Percentiles rank a stretch among this genome's conserved stretches.
Evolutionary conservation across 1,140 invertebrate genomes (phyloP).

Genomic region (Zelostemma sp.): DNA sequence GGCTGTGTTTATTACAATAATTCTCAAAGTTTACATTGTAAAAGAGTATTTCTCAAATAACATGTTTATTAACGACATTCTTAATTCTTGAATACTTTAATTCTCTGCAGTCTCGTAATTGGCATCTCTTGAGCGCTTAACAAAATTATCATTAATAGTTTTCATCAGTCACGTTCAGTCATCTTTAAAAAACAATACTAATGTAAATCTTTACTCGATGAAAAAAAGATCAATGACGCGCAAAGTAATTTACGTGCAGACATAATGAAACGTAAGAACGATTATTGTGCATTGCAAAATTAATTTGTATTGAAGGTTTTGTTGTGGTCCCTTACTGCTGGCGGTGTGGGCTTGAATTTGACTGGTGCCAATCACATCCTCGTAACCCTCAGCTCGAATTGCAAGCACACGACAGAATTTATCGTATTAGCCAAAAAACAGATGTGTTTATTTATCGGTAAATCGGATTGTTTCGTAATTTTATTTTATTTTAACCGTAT

Average conservation of each 20-base stretch:
- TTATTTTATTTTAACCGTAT: neutral
- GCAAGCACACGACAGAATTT: conserved; percentile 92
- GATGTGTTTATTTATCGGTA: conserved; percentile 87
- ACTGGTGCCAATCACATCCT: conserved; percentile 91
- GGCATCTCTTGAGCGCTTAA: neutral
- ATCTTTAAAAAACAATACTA: too few species aligned
- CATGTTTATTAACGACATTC: neutral
- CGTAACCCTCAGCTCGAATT: conserved; percentile 92
- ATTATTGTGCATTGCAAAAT: neutral
- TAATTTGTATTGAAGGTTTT: too few species aligned
- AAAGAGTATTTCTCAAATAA: neutral
- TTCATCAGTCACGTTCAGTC: neutral
- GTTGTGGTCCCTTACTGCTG: conserved; percentile 86
- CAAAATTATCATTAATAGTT: neutral
- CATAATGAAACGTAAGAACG: neutral
- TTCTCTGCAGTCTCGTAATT: neutral
- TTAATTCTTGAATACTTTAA: neutral
- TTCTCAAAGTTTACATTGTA: neutral
- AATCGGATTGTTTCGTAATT: conserved; percentile 20
- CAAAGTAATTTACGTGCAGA: neutral
- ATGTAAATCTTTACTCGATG: too few species aligned
- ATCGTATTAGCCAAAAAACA: conserved; percentile 89
- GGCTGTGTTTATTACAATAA: neutral
- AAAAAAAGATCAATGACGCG: too few species aligned
- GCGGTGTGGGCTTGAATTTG: conserved; percentile 91